These are phyloP conservation scores for Oreonectes daqikongensis DNA, from an alignment of 2,797 vertebrate species.

Conservation along the genomic window DNA sequence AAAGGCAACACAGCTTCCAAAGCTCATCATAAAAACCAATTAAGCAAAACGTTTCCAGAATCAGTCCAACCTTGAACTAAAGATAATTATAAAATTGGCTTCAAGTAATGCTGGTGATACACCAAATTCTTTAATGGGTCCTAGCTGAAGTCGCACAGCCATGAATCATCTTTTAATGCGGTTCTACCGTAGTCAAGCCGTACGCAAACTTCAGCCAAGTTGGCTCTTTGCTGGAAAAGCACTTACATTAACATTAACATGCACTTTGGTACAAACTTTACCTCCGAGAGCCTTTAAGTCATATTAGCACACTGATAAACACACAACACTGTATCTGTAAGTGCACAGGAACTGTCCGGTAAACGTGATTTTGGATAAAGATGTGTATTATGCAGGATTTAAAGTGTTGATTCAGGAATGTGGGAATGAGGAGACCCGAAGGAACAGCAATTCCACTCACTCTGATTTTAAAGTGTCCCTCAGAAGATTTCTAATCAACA, in stretches of 20 bases:
- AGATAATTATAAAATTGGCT: slow-evolving; percentile 55
- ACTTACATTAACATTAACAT: slow-evolving; percentile 27
- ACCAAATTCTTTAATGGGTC: slow-evolving; percentile 40
- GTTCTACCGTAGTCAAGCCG: slow-evolving; percentile 8
- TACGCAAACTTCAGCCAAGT: slow-evolving; percentile 18
- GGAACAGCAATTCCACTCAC: not conserved
- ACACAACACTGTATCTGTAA: not conserved
- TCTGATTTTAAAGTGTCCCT: not conserved
- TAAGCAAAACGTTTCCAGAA: slow-evolving; percentile 22
- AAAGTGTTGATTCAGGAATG: not conserved
- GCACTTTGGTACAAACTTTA: slow-evolving; percentile 9
- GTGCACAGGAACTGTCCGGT: not conserved
- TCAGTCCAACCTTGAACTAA: slow-evolving; percentile 45
- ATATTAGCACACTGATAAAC: not conserved
- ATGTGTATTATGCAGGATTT: not conserved
- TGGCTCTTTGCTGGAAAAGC: not conserved
- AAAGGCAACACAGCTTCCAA: slow-evolving; percentile 34
- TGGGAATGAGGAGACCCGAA: not conserved
- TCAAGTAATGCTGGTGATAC: slow-evolving; percentile 39
- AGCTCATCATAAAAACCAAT: slow-evolving; percentile 39
- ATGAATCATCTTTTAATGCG: slow-evolving; percentile 46
- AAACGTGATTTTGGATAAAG: slow-evolving; percentile 8
- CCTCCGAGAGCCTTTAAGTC: slow-evolving; percentile 3
- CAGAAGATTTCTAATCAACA: slow-evolving; percentile 50
- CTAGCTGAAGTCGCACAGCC: slow-evolving; percentile 18